A percentile compares a stretch with the other conserved stretches of the same genome.
These are phyloP conservation scores for Rutpela maculata DNA, from an alignment of 2,888 invertebrate genomes.

Conservation along the genomic window DNA sequence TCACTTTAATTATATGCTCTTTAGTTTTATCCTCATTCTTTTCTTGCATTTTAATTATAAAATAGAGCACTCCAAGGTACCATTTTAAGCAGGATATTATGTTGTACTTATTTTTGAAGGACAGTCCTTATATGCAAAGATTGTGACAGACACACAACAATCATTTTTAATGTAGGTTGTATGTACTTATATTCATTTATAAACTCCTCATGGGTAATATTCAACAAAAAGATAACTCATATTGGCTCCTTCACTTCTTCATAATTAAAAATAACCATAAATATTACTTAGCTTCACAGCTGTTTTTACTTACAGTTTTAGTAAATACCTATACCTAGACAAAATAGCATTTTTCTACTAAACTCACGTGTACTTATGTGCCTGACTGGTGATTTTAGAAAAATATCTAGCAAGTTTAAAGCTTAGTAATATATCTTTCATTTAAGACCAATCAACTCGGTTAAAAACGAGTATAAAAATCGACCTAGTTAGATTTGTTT, in stretches of 20 bases:
- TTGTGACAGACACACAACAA: conserved; percentile 22
- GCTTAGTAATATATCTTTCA: too few relatives aligned
- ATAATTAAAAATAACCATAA: not conserved
- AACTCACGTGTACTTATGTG: not conserved
- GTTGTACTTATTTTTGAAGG: conserved; percentile 50
- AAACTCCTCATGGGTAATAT: not conserved
- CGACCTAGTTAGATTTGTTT: too few relatives aligned
- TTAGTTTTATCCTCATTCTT: conserved; percentile 14
- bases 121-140: conserved; percentile 56
- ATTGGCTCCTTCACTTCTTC: not conserved
- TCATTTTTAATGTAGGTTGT: not conserved
- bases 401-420: too few relatives aligned
- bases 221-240: not conserved
- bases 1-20: conserved; percentile 19
- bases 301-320: not conserved
- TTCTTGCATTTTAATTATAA: conserved; percentile 13
- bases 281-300: not conserved
- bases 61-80: conserved; percentile 15
- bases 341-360: not conserved
- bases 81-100: conserved; percentile 12
- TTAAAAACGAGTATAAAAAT: too few relatives aligned
- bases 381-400: too few relatives aligned
- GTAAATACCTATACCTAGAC: too few relatives aligned
- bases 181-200: not conserved
- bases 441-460: too few relatives aligned